Conservation (phyloP, 92 coral and sea anemone species). For the Bergia sp. region DNA sequence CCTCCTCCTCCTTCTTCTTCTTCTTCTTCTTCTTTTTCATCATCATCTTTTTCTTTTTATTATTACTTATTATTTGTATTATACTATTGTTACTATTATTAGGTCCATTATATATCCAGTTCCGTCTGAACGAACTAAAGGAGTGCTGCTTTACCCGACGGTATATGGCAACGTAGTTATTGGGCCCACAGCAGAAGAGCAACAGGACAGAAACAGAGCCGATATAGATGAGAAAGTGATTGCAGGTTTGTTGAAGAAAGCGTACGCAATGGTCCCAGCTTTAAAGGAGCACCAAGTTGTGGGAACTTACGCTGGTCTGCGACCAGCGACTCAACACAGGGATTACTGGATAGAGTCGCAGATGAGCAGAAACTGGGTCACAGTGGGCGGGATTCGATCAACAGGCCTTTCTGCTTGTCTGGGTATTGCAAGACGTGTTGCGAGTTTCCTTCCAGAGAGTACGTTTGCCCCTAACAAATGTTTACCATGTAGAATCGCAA, state of each 20-base stretch:
- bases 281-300: conserved; percentile 59
- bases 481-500: too few relatives aligned
- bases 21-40: too few relatives aligned
- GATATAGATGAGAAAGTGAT: conserved; percentile 59
- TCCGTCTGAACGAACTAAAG: conserved; percentile 74
- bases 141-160: conserved; percentile 68
- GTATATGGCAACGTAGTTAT: conserved; percentile 75
- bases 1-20: too few relatives aligned
- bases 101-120: conserved; percentile 74
- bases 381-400: conserved; percentile 85
- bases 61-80: too few relatives aligned
- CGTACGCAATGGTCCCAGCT: conserved; percentile 58
- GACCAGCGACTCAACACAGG: conserved; percentile 82
- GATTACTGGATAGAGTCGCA: conserved; percentile 75
- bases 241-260: conserved; percentile 49
- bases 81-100: too few relatives aligned
- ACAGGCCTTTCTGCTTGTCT: conserved; percentile 84
- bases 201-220: conserved; percentile 63
- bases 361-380: conserved; percentile 60
- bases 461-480: neutral
- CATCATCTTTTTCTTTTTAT: too few relatives aligned
- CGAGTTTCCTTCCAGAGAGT: conserved; percentile 49
- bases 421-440: conserved; percentile 77
- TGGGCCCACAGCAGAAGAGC: conserved; percentile 89
- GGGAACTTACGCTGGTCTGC: conserved; percentile 79